phyloP scores from a whole-genome alignment of 2,888 invertebrate genomes.

The Ophion ventricosus region DNA sequence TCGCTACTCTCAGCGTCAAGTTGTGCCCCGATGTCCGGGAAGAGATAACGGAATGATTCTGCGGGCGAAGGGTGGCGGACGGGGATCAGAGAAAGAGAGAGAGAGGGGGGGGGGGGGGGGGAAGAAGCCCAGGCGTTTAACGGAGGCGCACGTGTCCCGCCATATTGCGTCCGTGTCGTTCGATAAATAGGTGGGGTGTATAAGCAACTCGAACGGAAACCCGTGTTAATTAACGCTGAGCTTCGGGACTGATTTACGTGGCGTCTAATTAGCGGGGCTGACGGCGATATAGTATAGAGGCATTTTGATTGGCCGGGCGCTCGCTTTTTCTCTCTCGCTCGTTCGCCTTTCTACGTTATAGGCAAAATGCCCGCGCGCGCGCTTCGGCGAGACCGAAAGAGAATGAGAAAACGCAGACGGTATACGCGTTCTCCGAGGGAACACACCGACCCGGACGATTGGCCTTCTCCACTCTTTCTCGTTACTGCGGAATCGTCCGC shows the following conservation, averaged over 20 bases:
- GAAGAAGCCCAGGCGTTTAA: slow-evolving; percentile 67
- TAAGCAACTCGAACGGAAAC: slow-evolving; percentile 81
- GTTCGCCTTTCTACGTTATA: slow-evolving; percentile 18
- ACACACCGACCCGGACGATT: slow-evolving; percentile 69
- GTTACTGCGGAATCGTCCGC: slow-evolving; percentile 77
- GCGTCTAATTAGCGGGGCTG: slow-evolving; percentile 83
- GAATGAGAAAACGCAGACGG: slow-evolving; percentile 56
- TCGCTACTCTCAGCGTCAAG: background rate
- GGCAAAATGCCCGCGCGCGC: slow-evolving; percentile 24
- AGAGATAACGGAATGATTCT: background rate
- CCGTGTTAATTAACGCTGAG: slow-evolving; percentile 83
- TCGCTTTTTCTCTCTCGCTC: slow-evolving; percentile 40
- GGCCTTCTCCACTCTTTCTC: slow-evolving; percentile 76
- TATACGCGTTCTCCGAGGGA: slow-evolving; percentile 57
- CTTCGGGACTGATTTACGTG: slow-evolving; percentile 83
- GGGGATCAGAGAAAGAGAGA: background rate
- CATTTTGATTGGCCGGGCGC: slow-evolving; percentile 82
- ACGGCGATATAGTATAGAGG: slow-evolving; percentile 81
- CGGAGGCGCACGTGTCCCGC: slow-evolving; percentile 73
- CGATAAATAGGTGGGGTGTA: slow-evolving; percentile 79
- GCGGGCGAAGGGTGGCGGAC: background rate
- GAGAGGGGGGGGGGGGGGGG: background rate
- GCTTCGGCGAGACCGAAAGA: slow-evolving; percentile 30
- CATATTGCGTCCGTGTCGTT: slow-evolving; percentile 74
- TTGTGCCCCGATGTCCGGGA: background rate